Conservation (phyloP, 1,140 invertebrate species). For the Drosophila triauraria region DNA sequence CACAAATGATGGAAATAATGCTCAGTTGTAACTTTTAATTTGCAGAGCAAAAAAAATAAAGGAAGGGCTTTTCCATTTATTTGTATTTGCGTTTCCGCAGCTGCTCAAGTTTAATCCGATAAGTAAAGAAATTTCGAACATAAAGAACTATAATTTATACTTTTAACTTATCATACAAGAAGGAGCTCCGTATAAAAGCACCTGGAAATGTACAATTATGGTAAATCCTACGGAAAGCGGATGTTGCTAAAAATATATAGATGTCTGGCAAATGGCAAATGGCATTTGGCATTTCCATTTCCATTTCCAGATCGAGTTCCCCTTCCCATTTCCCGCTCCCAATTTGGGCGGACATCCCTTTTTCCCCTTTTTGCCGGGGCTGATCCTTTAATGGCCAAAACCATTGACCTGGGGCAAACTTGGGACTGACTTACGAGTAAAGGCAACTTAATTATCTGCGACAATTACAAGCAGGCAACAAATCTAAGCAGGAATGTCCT, state of each 20-base stretch:
- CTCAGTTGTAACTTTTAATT: conserved; percentile 32
- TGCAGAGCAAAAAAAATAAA: conserved; percentile 1
- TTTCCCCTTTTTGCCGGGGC: neutral
- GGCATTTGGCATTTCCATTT: conserved; percentile 12
- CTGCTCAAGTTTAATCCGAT: neutral
- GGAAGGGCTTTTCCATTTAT: conserved; percentile 2
- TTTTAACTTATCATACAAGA: neutral
- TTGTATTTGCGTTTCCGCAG: neutral
- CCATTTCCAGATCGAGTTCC: neutral
- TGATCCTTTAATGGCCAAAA: conserved; percentile 37
- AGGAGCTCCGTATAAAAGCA: neutral
- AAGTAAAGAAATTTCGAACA: too few relatives aligned
- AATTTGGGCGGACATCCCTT: neutral
- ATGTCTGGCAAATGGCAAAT: neutral
- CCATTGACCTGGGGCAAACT: conserved; percentile 34
- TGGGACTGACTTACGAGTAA: conserved; percentile 53
- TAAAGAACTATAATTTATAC: neutral
- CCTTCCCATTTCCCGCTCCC: neutral
- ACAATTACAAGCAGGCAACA: conserved; percentile 76
- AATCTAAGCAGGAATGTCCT: conserved; percentile 78
- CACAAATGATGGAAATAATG: conserved; percentile 33
- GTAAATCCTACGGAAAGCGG: neutral
- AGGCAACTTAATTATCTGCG: conserved; percentile 77
- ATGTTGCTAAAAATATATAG: conserved; percentile 9
- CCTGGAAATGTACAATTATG: conserved; percentile 21